phyloP scores from a whole-genome alignment of 2,797 vertebrate genomes.

The Oreochromis mossambicus region DNA sequence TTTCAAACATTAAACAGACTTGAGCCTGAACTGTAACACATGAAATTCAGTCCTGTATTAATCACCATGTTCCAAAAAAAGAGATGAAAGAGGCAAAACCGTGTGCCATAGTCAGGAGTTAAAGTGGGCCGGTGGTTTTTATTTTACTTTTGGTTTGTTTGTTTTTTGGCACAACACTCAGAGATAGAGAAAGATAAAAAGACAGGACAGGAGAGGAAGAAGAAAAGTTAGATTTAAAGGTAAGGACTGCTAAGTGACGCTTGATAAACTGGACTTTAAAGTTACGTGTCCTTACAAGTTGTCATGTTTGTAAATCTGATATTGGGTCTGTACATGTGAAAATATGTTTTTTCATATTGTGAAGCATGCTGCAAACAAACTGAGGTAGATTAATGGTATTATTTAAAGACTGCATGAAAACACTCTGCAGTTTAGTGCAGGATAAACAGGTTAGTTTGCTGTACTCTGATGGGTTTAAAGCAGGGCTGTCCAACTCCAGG shows the following conservation, averaged over 20 bases:
- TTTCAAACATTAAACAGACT: neutral
- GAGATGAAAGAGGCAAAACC: neutral
- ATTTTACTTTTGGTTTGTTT: neutral
- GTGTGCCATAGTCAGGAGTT: accelerated
- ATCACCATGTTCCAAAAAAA: neutral
- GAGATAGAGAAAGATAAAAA: neutral
- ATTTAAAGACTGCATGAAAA: neutral
- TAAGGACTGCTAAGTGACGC: neutral
- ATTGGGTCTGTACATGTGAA: neutral
- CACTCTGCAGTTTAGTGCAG: neutral
- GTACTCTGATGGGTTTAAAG: neutral
- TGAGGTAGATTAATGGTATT: neutral
- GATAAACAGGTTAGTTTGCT: neutral
- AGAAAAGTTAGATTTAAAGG: neutral
- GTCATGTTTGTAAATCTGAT: neutral
- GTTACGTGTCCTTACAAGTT: neutral
- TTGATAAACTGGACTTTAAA: neutral
- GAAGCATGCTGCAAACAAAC: neutral
- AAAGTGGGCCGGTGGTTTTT: neutral
- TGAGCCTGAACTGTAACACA: neutral
- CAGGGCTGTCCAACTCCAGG: too few species aligned
- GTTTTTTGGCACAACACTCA: neutral
- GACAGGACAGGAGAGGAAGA: neutral
- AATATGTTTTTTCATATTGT: neutral
- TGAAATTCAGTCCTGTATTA: neutral